Evolutionary conservation across 1,140 invertebrate genomes (phyloP).

Genomic region (Ips nitidus): DNA sequence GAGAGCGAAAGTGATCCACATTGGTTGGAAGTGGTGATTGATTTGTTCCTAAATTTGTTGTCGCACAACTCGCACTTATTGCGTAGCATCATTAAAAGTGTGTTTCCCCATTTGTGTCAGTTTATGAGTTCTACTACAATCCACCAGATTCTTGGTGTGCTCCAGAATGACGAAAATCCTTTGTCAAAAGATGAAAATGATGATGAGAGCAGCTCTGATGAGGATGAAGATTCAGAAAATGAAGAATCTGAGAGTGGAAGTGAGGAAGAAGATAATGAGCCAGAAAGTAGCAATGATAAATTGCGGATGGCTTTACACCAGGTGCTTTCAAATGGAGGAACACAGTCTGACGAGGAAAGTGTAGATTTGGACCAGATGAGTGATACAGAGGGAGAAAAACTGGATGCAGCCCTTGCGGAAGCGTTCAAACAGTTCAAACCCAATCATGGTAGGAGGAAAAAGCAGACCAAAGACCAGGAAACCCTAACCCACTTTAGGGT

Average conservation of each 20-base stretch:
- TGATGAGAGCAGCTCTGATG: slow-evolving; percentile 53
- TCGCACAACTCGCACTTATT: slow-evolving; percentile 70
- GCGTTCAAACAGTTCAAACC: slow-evolving; percentile 69
- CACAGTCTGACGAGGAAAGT: slow-evolving; percentile 66
- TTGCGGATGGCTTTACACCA: slow-evolving; percentile 65
- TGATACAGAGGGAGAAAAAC: slow-evolving; percentile 71
- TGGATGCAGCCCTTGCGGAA: slow-evolving; percentile 68
- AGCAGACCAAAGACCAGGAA: slow-evolving; percentile 66
- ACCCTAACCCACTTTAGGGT: slow-evolving; percentile 69
- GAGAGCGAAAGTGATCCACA: slow-evolving; percentile 58
- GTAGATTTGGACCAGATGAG: slow-evolving; percentile 74
- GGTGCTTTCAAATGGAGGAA: slow-evolving; percentile 60
- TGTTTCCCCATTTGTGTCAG: slow-evolving; percentile 72
- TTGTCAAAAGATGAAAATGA: slow-evolving; percentile 55
- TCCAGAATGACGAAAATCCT: slow-evolving; percentile 64
- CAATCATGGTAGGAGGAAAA: slow-evolving; percentile 60
- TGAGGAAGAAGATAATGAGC: slow-evolving; percentile 57
- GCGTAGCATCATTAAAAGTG: slow-evolving; percentile 66
- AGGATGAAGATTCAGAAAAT: slow-evolving; percentile 48
- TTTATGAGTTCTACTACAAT: slow-evolving; percentile 67
- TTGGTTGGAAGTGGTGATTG: slow-evolving; percentile 79
- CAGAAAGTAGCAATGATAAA: slow-evolving; percentile 67
- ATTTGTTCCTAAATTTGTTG: slow-evolving; percentile 72
- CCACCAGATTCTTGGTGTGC: slow-evolving; percentile 71
- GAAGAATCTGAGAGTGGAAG: slow-evolving; percentile 52